Conservation (phyloP, 2,888 invertebrate genomes). For the Dastarcus helophoroides region DNA sequence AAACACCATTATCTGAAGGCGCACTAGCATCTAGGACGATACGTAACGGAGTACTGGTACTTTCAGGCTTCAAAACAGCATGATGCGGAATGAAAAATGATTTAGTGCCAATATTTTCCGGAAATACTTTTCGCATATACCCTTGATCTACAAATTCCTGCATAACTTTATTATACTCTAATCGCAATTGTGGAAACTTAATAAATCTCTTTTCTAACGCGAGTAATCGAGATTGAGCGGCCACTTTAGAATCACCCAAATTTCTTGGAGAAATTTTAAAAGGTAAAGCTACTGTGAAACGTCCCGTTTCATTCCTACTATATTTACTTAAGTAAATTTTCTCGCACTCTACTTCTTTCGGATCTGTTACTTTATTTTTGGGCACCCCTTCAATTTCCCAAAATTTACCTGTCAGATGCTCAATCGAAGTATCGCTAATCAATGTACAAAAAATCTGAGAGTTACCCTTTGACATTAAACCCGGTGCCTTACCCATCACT, state of each 20-base stretch:
- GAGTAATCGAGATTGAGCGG: background rate
- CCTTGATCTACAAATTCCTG: slow-evolving; percentile 2
- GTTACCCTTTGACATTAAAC: no score
- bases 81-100: background rate
- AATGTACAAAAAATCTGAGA: background rate
- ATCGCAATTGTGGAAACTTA: background rate
- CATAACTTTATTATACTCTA: slow-evolving; percentile 3
- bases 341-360: background rate
- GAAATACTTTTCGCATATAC: background rate
- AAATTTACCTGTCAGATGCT: background rate
- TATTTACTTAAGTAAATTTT: background rate
- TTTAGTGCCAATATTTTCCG: background rate
- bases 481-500: slow-evolving; percentile 1
- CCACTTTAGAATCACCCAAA: background rate
- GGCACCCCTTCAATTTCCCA: slow-evolving; percentile 3
- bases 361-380: background rate
- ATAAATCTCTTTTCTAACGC: background rate
- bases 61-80: background rate
- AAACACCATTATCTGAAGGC: background rate
- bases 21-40: slow-evolving; percentile 1
- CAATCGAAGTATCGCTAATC: no score
- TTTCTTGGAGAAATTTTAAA: background rate
- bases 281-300: slow-evolving; percentile 1
- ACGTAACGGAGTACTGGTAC: background rate
- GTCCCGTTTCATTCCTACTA: background rate